Base-by-base conservation (phyloP, 2,888 invertebrate species). In the Caenorhabditis afra region DNA sequence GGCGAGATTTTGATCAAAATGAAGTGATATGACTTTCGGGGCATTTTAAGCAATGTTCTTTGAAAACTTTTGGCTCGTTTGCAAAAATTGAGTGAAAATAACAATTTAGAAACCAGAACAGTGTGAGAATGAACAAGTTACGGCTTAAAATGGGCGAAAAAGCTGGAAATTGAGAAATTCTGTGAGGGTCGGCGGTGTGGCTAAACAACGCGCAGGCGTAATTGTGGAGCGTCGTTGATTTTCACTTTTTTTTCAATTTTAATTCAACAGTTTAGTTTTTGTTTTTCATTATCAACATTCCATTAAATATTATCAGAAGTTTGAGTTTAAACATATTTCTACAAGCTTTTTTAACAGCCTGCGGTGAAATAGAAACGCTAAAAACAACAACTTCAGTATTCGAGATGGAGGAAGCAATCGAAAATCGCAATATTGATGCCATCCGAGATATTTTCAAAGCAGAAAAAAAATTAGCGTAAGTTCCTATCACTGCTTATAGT, bases 321-420 rank as follows among this genome's bases (percentile, higher is more conserved):
- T n/a, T n/a, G n/a, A n/a, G n/a, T n/a, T n/a, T n/a, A n/a, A n/a
- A n/a, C n/a, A n/a, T n/a, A n/a, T n/a, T n/a, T n/a, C n/a, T n/a
- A n/a, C n/a, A n/a, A n/a, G n/a, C n/a, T n/a, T n/a, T n/a, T n/a
- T n/a, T n/a, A n/a, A n/a, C n/a, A n/a, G n/a, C n/a, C n/a, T n/a
- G n/a, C n/a, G n/a, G n/a, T n/a, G n/a, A n/a, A n/a, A n/a, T n/a
- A n/a, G n/a, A n/a, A n/a, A n/a, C n/a, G n/a, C 29, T 29, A 29
- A 3, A 23, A 35, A 37, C 16, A n/a, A 29, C 14, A 18, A n/a
- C 49, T 62, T 49, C 44, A 49, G 50, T 61, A 20, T n/a, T 20
- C 41, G 3, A 47, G 53, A 82, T 82, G 82, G 81, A 81, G 37
- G 50, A 14, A 12, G 62, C 62, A 1, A 81, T 82, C 16, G 78